A percentile compares a stretch with the other conserved stretches of the same genome.
Evolutionary conservation across 2,797 vertebrate species (phyloP).

Genomic region (Argentina silus): DNA sequence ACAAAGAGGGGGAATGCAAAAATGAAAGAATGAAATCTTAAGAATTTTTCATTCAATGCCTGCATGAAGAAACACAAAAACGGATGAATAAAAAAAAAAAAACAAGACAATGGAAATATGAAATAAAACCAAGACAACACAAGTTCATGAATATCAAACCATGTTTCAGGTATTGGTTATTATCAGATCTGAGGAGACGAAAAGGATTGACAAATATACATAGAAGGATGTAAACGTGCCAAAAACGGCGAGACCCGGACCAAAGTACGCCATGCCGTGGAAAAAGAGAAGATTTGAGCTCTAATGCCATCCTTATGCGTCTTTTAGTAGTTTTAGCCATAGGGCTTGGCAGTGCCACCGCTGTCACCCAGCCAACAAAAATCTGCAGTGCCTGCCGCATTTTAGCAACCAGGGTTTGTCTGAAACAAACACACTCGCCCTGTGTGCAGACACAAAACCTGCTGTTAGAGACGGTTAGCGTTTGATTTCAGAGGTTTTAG

Average conservation of each 20-base stretch:
- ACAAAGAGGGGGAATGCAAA: slow-evolving; percentile 67
- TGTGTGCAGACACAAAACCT: slow-evolving; percentile 1
- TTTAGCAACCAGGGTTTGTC: slow-evolving; percentile 85
- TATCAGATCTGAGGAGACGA: slow-evolving; percentile 54
- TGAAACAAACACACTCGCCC: slow-evolving; percentile 75
- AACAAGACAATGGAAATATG: neutral
- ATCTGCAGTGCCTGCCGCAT: slow-evolving; percentile 96
- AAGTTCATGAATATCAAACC: slow-evolving; percentile 34
- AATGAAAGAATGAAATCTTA: slow-evolving; percentile 43
- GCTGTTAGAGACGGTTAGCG: neutral
- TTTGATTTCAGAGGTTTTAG: neutral
- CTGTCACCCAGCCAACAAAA: slow-evolving; percentile 93
- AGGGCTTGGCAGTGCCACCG: slow-evolving; percentile 91
- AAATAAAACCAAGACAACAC: slow-evolving; percentile 9
- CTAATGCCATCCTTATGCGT: slow-evolving; percentile 92
- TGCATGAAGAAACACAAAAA: slow-evolving; percentile 21
- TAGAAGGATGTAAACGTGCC: slow-evolving; percentile 48
- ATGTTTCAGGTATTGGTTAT: slow-evolving; percentile 58
- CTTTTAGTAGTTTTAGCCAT: slow-evolving; percentile 93
- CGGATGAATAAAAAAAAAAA: slow-evolving; percentile 13
- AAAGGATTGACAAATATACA: slow-evolving; percentile 64
- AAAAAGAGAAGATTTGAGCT: slow-evolving; percentile 80
- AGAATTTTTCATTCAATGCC: slow-evolving; percentile 40
- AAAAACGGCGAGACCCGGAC: slow-evolving; percentile 64
- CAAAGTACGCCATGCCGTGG: slow-evolving; percentile 59